Base-by-base conservation (phyloP, 2,888 invertebrate species). In the Rhaphigaster nebulosa region DNA sequence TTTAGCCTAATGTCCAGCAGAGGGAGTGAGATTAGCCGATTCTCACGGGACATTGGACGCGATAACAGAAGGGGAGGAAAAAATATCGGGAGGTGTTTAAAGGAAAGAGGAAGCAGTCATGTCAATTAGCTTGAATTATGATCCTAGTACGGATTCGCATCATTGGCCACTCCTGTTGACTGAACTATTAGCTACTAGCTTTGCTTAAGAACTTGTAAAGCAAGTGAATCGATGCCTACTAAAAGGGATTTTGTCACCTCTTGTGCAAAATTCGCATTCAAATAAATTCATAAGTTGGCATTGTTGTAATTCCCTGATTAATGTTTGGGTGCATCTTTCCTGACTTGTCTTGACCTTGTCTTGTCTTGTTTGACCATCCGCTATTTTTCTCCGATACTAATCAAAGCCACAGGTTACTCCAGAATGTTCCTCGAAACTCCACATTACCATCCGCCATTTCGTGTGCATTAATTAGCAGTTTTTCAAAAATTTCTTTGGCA, bases 1-100 rank as follows among this genome's bases (percentile, higher is more conserved):
- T 89, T 89, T 89, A 89, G 70, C 65, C 70, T 89, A 65, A 89
- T 80, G 89, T 89, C 89, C 89, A 70, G 89, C 52, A 89, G 65
- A 89, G 80, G 89, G 89, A 80, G 76, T 65, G 89, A 89, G 89
- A 89, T 89, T 89, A 89, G 89, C 41, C 29, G 88, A 4, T 38
- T 38, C 89, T 89, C 89, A 89, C 89, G 89, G 89, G 29, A 89
- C 89, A 89, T 89, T 89, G 60, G 89, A 45, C 80, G 80, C 41
- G 89, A 70, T 84, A 84, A n/a, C 45, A 41, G 80, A 29, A 45
- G 84, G 84, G 84, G 84, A 84, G 45, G 45, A 45, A 84, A 84
- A 84, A 45, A 84, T 84, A 84, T 84, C 84, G 45, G 84, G 84
- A 88, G 54, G 60, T 88, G 60, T 88, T 88, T 88, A 88, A 56